These are phyloP conservation scores for Cryptus viduatorius DNA, from an alignment of 2,888 invertebrate species.

Conservation along the genomic window DNA sequence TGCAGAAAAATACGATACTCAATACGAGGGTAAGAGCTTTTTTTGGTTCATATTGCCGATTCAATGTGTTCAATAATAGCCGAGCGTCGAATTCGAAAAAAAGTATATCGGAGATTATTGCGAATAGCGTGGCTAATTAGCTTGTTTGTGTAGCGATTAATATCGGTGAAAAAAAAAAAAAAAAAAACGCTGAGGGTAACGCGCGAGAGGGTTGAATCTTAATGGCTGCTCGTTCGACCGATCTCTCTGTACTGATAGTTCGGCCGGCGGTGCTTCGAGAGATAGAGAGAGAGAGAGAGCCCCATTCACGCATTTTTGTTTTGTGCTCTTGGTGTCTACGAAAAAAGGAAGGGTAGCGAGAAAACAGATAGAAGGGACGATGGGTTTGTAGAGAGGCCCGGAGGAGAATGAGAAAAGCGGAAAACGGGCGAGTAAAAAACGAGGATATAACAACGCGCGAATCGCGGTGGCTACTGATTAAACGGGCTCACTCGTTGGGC, in stretches of 20 bases:
- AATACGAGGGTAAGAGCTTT: slow-evolving; percentile 38
- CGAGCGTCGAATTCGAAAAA: slow-evolving; percentile 22
- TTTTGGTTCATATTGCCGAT: slow-evolving; percentile 12
- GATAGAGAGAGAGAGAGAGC: too few species aligned
- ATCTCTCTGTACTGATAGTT: slow-evolving; percentile 54
- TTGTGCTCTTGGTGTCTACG: slow-evolving; percentile 48
- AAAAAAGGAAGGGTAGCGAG: slow-evolving; percentile 51
- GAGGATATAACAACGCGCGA: slow-evolving; percentile 56
- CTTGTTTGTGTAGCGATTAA: slow-evolving; percentile 56
- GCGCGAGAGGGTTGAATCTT: slow-evolving; percentile 57
- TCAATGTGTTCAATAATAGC: slow-evolving; percentile 15
- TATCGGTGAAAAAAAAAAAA: slow-evolving; percentile 16
- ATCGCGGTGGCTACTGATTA: slow-evolving; percentile 67
- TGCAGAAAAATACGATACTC: not conserved
- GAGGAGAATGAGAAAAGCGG: slow-evolving; percentile 25
- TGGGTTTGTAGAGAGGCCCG: not conserved
- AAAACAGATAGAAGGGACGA: slow-evolving; percentile 19
- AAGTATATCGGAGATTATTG: slow-evolving; percentile 24
- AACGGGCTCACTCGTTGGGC: slow-evolving; percentile 53
- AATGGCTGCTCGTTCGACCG: slow-evolving; percentile 61
- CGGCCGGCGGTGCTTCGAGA: slow-evolving; percentile 27
- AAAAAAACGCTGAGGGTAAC: slow-evolving; percentile 14
- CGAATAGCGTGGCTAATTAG: slow-evolving; percentile 52
- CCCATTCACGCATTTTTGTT: slow-evolving; percentile 26
- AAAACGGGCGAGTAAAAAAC: slow-evolving; percentile 53